Evolutionary conservation across 2,113 vertebrate genomes (phyloP).

Genomic region (Pachypanchax playfairii): DNA sequence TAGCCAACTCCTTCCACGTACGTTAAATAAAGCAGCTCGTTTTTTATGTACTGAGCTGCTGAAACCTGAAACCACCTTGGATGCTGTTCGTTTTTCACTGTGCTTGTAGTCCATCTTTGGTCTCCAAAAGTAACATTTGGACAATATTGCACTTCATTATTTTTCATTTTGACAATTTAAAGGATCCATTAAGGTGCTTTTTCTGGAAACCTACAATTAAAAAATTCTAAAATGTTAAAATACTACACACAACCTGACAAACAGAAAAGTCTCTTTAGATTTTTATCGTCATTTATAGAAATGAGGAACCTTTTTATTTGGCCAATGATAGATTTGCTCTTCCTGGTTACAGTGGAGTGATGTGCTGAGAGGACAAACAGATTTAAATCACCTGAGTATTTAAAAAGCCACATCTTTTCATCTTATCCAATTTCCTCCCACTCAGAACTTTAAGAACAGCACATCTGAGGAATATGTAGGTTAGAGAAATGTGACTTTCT

Average conservation of each 20-base stretch:
- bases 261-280: slow-evolving; percentile 8
- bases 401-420: no score
- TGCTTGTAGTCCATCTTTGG: slow-evolving; percentile 24
- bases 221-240: slow-evolving; percentile 15
- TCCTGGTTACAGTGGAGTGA: no score
- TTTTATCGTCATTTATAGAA: neutral
- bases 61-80: slow-evolving; percentile 10
- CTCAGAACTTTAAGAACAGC: no score
- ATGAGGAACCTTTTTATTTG: neutral
- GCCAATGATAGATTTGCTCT: neutral
- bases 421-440: no score
- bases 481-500: no score
- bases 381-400: no score
- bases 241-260: neutral
- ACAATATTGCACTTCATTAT: slow-evolving; percentile 11
- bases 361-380: no score
- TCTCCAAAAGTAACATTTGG: slow-evolving; percentile 1
- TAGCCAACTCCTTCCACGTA: slow-evolving; percentile 54
- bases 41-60: slow-evolving; percentile 7
- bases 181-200: slow-evolving; percentile 33
- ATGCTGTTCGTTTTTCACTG: slow-evolving; percentile 1
- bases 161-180: neutral
- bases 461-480: no score
- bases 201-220: slow-evolving; percentile 4
- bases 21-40: slow-evolving; percentile 29